phyloP scores from a whole-genome alignment of 2,888 invertebrate species.

The Pachymerium ferrugineum region DNA sequence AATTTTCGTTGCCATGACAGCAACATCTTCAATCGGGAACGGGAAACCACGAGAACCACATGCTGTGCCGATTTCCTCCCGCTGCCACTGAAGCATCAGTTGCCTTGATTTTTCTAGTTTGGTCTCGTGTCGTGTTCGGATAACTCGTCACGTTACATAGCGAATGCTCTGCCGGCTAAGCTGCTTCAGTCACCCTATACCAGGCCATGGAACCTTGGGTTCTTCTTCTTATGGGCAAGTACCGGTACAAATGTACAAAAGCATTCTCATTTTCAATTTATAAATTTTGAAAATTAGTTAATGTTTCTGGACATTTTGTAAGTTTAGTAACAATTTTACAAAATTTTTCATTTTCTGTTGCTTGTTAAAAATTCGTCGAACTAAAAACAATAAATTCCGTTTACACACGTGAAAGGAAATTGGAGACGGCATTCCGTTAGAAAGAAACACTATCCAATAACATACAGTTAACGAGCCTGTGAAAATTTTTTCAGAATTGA shows the following conservation, averaged over 20 bases:
- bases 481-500: too few relatives aligned
- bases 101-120: not conserved
- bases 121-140: too few relatives aligned
- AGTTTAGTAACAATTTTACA: too few relatives aligned
- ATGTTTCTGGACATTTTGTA: too few relatives aligned
- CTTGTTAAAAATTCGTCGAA: too few relatives aligned
- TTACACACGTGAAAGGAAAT: conserved; percentile 8
- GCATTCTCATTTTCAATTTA: not conserved
- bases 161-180: not conserved
- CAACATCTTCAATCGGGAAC: not conserved
- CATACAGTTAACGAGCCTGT: too few relatives aligned
- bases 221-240: not conserved
- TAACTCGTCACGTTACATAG: not conserved
- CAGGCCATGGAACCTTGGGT: conserved; percentile 4
- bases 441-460: not conserved
- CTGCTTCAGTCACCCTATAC: not conserved
- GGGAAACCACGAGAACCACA: not conserved
- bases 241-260: not conserved
- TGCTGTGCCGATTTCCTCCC: conserved; percentile 8
- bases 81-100: not conserved
- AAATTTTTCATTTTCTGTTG: not conserved
- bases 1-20: not conserved
- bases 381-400: too few relatives aligned
- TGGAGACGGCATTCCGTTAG: not conserved
- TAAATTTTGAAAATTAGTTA: not conserved